Evolutionary conservation across 2,888 invertebrate species (phyloP), one percentile per base, ranked within the genome.

Genomic region (Drosophila paramelanica): DNA sequence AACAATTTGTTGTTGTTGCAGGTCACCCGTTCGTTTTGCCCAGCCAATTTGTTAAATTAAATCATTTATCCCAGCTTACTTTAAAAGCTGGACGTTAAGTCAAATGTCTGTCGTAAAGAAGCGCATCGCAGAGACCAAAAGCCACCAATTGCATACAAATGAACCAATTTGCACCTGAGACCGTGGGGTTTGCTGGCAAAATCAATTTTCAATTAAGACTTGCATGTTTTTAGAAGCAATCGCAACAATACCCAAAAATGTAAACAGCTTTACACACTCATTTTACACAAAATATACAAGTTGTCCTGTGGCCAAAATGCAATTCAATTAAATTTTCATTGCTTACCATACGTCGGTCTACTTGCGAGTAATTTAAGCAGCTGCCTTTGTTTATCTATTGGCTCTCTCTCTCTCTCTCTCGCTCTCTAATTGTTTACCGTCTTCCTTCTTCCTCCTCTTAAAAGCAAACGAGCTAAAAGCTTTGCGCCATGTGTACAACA

Each of bases 131-230:
- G 56, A 36, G 52, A 31, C 53, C 13, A 14, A 51, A 53, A 61
- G 47, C 67, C 77, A 59, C 69, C 84, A 81, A 82, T 75, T 76
- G 84, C 85, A 84, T 78, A 69, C 88, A 87, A 84, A 87, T 81
- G 59, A 69, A 82, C 71, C 81, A 79, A 87, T 81, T 84, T 76
- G 67, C 78, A 81, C 67, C 74, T 70, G 69, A 80, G 62, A 46
- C 52, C 57, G 45, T 38, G 25, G 47, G 42, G 33, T 61, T 25
- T 41, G 41, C 41, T 58, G 41, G 66, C 36, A 61, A 76, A 81
- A 68, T 64, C 77, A 71, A 79, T 76, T 79, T 85, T 73, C 82
- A 77, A 85, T 81, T 81, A 85, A 72, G 73, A 73, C 77, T 68
- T 66, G 77, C 73, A 88, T 79, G 70, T 84, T 71, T 81, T 78